Conservation (phyloP, 2,888 invertebrate genomes). For the Timema cristinae region DNA sequence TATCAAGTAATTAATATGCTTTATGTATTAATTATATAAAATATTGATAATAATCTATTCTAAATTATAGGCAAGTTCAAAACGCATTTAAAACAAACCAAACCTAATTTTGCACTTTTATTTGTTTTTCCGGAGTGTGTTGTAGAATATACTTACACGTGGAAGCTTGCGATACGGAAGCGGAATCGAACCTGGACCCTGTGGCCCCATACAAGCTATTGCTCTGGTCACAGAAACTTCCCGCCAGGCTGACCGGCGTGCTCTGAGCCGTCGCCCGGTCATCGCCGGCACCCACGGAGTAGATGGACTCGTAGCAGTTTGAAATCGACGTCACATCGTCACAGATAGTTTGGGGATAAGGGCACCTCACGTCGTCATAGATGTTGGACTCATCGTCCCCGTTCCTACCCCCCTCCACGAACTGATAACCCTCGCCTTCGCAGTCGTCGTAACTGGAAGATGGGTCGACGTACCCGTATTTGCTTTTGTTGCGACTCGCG, state of each 20-base stretch:
- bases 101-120: too few relatives aligned
- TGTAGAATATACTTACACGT: conserved; percentile 28
- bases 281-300: conserved; percentile 32
- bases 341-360: neutral
- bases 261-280: conserved; percentile 12
- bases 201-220: conserved; percentile 39
- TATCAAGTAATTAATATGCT: too few relatives aligned
- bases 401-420: conserved; percentile 25
- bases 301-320: conserved; percentile 54
- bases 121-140: too few relatives aligned
- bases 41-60: too few relatives aligned
- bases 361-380: conserved; percentile 35
- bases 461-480: conserved; percentile 1
- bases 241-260: conserved; percentile 30
- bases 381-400: conserved; percentile 32
- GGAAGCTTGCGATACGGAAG: conserved; percentile 33
- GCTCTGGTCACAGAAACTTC: conserved; percentile 37
- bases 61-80: too few relatives aligned
- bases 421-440: conserved; percentile 21
- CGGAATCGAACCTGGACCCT: conserved; percentile 28
- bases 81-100: neutral
- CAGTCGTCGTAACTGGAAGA: conserved; percentile 24
- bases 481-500: neutral
- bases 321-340: conserved; percentile 28
- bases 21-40: too few relatives aligned